These are phyloP conservation scores for Tragelaphus strepsiceros DNA, from an alignment of 2,113 vertebrate genomes.

Conservation along the genomic window DNA sequence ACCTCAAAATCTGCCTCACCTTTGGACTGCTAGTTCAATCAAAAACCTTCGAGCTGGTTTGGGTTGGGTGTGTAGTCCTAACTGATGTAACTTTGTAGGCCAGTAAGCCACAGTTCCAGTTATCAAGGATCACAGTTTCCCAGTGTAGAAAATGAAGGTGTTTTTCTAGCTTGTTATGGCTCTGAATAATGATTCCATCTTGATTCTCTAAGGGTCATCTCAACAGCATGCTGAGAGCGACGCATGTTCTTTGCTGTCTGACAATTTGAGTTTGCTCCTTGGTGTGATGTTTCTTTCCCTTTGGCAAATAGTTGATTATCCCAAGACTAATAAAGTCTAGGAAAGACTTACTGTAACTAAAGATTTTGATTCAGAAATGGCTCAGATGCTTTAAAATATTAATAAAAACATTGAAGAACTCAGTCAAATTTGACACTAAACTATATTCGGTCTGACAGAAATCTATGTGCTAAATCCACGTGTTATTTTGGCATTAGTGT, in stretches of 20 bases:
- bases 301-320: background rate
- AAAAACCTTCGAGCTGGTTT: background rate
- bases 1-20: slow-evolving; percentile 30
- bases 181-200: background rate
- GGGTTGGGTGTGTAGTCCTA: background rate
- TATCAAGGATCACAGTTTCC: background rate
- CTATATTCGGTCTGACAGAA: background rate
- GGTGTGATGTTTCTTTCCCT: background rate
- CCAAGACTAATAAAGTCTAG: background rate
- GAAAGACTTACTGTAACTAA: background rate
- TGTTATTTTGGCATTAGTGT: background rate
- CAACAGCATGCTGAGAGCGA: background rate
- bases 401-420: background rate
- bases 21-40: slow-evolving; percentile 37
- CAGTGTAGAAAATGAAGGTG: background rate
- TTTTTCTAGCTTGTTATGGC: background rate
- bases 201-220: background rate
- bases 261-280: background rate
- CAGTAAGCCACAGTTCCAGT: background rate
- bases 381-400: background rate
- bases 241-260: background rate
- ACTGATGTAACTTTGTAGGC: background rate
- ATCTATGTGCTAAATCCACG: background rate
- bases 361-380: background rate
- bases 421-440: background rate